Percentiles rank a stretch among this genome's conserved stretches.
These are phyloP conservation scores for Simalia tracyae DNA, from an alignment of 2,797 vertebrate genomes.

Conservation along the genomic window DNA sequence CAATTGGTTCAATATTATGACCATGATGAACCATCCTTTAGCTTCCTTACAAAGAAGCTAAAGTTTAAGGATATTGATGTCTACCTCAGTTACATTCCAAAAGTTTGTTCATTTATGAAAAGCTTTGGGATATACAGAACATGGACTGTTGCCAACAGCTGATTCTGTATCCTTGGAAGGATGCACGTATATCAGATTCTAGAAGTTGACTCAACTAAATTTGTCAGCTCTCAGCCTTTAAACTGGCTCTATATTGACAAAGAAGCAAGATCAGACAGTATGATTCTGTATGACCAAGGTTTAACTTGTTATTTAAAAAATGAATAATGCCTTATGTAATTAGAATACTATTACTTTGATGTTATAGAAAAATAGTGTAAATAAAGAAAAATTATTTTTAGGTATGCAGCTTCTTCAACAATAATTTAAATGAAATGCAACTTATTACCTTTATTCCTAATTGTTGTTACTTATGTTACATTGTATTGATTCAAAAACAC, in stretches of 20 bases:
- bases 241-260: neutral
- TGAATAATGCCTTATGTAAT: neutral
- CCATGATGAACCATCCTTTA: too few species aligned
- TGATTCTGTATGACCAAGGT: neutral
- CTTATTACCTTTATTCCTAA: neutral
- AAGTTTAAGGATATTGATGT: too few species aligned
- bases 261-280: neutral
- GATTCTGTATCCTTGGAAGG: neutral
- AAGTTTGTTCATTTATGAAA: too few species aligned
- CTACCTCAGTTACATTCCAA: too few species aligned
- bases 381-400: neutral
- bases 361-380: neutral
- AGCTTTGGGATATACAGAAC: too few species aligned
- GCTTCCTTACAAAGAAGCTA: too few species aligned
- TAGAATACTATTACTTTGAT: neutral
- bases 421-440: neutral
- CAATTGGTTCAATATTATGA: too few species aligned
- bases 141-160: neutral
- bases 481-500: neutral
- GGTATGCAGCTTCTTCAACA: neutral
- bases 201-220: neutral
- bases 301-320: neutral
- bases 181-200: neutral
- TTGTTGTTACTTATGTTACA: neutral
- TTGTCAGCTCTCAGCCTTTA: neutral